Conservation (phyloP, 2,797 vertebrate genomes). For the Podarcis lilfordi region DNA sequence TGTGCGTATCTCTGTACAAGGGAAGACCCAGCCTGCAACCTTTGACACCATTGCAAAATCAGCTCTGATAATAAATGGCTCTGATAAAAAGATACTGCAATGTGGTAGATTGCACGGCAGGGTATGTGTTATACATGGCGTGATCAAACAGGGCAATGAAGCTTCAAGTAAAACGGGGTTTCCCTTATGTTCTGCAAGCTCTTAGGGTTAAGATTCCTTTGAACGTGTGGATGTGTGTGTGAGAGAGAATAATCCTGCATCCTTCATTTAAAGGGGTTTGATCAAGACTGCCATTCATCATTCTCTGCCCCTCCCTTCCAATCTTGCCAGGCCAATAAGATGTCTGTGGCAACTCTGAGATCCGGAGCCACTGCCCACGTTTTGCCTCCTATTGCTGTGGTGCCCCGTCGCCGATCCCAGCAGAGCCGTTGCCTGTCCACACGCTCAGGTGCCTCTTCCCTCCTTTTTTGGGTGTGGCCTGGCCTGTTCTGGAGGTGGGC, state of each 20-base stretch:
- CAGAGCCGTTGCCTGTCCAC: neutral
- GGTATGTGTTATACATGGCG: neutral
- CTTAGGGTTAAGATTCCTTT: neutral
- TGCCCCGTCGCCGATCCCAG: neutral
- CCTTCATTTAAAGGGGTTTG: neutral
- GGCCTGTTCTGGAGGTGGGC: neutral
- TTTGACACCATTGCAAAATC: no score
- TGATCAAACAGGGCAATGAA: neutral
- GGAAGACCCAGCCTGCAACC: neutral
- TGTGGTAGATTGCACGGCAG: neutral
- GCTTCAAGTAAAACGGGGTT: neutral
- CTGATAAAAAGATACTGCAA: neutral
- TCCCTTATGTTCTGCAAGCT: neutral
- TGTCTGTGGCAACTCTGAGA: neutral
- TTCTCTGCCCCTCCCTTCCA: neutral
- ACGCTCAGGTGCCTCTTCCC: conserved; percentile 2
- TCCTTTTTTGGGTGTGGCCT: neutral
- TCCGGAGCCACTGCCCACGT: neutral
- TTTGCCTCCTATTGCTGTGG: neutral
- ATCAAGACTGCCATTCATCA: neutral
- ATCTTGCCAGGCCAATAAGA: neutral
- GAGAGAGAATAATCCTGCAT: neutral
- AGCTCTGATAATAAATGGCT: neutral
- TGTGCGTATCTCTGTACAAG: neutral
- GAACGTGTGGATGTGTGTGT: no score